phyloP scores from a whole-genome alignment of 2,888 invertebrate genomes.

The Ormyrus rosae region DNA sequence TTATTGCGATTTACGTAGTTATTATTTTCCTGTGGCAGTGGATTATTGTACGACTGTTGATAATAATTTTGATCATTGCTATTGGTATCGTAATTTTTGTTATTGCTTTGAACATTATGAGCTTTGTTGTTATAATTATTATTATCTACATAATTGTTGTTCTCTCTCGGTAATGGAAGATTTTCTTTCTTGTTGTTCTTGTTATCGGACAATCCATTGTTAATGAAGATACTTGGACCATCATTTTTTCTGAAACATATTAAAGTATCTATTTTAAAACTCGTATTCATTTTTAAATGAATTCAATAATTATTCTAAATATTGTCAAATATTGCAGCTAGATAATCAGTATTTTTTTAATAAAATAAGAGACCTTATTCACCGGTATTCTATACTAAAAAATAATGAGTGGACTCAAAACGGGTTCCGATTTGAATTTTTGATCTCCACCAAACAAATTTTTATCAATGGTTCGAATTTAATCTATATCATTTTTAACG shows the following conservation, averaged over 20 bases:
- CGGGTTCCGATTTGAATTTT: too few relatives aligned
- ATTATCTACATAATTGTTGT: conserved; percentile 32
- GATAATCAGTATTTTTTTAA: too few relatives aligned
- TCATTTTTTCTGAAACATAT: conserved; percentile 32
- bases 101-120: conserved; percentile 32
- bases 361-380: too few relatives aligned
- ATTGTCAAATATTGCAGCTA: too few relatives aligned
- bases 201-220: conserved; percentile 44
- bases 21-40: conserved; percentile 29
- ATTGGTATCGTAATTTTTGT: conserved; percentile 32
- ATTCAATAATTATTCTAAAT: too few relatives aligned
- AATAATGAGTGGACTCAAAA: too few relatives aligned
- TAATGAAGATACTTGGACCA: conserved; percentile 39
- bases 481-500: too few relatives aligned
- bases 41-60: neutral
- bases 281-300: neutral
- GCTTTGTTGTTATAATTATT: conserved; percentile 31
- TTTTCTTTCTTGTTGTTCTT: conserved; percentile 13
- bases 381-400: too few relatives aligned
- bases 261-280: neutral
- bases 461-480: too few relatives aligned
- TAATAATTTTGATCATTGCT: neutral
- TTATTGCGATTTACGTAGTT: conserved; percentile 16
- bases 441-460: too few relatives aligned
- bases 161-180: conserved; percentile 24